Percentiles rank a stretch among this genome's conserved stretches.
Evolutionary conservation across 2,797 vertebrate genomes (phyloP).

Genomic region (Toxotes lorentzi): DNA sequence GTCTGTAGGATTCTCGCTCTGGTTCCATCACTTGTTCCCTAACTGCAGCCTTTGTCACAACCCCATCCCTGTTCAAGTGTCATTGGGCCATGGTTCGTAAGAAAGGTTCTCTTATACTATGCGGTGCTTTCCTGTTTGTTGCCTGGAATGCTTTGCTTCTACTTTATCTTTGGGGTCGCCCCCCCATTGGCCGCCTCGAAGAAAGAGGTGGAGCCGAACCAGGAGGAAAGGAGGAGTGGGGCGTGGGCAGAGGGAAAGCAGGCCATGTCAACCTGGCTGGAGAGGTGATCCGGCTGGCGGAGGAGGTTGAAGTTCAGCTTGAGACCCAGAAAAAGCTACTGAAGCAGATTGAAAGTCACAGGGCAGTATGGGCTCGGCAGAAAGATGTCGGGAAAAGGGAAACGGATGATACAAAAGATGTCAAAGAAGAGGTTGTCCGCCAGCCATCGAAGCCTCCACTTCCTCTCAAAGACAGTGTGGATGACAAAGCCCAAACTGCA

Average conservation of each 20-base stretch:
- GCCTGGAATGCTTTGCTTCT: constrained; percentile 95
- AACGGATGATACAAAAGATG: constrained; percentile 43
- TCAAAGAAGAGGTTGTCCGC: constrained; percentile 37
- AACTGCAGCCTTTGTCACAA: constrained; percentile 63
- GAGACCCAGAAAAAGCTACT: constrained; percentile 91
- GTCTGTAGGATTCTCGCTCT: constrained; percentile 37
- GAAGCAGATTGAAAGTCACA: constrained; percentile 89
- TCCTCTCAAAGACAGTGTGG: constrained; percentile 42
- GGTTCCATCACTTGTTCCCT: constrained; percentile 39
- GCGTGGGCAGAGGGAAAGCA: constrained; percentile 61
- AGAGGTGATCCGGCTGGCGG: constrained; percentile 90
- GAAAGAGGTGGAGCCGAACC: constrained; percentile 85
- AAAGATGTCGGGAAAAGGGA: constrained; percentile 79
- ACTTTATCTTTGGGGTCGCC: constrained; percentile 95
- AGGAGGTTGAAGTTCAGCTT: constrained; percentile 91
- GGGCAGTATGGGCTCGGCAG: constrained; percentile 84
- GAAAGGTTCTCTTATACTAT: constrained; percentile 91
- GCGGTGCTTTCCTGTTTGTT: constrained; percentile 92
- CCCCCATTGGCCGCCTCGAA: constrained; percentile 81
- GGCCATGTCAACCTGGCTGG: constrained; percentile 83
- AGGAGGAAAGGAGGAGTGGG: constrained; percentile 86
- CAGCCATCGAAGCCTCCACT: constrained; percentile 28
- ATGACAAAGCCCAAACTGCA: constrained; percentile 44
- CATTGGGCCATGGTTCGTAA: constrained; percentile 90
- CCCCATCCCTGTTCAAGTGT: constrained; percentile 66